phyloP scores from a whole-genome alignment of 2,797 vertebrate genomes.

The Myotis vivesi region DNA sequence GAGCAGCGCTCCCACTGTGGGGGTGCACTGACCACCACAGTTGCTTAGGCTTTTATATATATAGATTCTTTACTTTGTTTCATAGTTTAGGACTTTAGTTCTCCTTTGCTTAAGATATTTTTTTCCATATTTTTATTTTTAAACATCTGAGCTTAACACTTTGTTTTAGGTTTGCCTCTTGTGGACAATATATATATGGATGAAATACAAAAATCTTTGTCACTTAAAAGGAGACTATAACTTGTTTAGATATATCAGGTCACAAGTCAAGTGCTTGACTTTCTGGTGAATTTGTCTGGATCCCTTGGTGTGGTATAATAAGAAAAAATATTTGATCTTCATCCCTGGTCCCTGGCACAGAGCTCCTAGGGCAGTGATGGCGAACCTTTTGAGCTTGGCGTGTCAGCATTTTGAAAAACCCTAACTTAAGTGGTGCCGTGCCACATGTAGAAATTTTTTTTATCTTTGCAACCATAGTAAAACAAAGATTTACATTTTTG shows the following conservation, averaged over 20 bases:
- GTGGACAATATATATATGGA: background rate
- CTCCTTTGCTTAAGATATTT: background rate
- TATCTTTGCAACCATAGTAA: too few relatives aligned
- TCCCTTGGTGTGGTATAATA: background rate
- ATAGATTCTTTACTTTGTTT: background rate
- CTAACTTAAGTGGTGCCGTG: too few relatives aligned
- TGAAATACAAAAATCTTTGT: background rate
- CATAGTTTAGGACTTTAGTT: constrained; percentile 27
- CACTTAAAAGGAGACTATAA: background rate
- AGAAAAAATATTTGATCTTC: background rate
- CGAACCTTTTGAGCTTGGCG: too few relatives aligned
- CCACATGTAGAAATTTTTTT: too few relatives aligned
- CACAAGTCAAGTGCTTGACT: background rate
- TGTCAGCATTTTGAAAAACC: too few relatives aligned
- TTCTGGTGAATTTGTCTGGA: background rate
- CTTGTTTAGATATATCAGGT: background rate
- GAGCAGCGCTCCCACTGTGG: too few relatives aligned
- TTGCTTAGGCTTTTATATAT: too few relatives aligned
- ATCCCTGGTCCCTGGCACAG: background rate
- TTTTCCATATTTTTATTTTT: background rate
- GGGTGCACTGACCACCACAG: too few relatives aligned
- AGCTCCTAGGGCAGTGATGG: background rate
- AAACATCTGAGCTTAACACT: background rate
- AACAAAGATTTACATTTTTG: too few relatives aligned
- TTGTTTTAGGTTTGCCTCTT: background rate